Conservation (phyloP, 2,888 invertebrate species). For the Seira ritae region DNA sequence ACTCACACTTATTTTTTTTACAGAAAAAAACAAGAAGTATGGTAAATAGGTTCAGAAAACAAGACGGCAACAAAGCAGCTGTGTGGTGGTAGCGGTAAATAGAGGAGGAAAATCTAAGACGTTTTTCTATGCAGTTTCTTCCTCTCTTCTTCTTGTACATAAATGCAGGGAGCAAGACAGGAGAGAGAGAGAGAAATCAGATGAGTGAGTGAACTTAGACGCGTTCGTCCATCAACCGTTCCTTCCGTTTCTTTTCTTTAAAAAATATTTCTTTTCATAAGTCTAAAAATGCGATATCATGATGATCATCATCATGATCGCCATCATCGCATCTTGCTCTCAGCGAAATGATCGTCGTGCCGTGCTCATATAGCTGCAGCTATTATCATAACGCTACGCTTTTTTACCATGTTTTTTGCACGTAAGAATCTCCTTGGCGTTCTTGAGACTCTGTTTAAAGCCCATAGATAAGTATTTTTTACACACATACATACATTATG, state of each 20-base stretch:
- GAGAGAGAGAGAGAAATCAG: background rate
- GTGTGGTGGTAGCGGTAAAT: slow-evolving; percentile 49
- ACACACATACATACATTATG: no score
- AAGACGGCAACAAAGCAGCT: slow-evolving; percentile 26
- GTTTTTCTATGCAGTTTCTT: background rate
- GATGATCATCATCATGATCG: background rate
- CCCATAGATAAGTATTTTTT: background rate
- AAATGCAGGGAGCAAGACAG: background rate
- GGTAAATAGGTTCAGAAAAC: background rate
- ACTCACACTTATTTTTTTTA: background rate
- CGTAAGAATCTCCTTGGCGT: background rate
- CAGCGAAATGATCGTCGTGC: slow-evolving; percentile 4
- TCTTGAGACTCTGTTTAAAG: background rate
- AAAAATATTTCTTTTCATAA: slow-evolving; percentile 26
- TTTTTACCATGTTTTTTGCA: slow-evolving; percentile 5
- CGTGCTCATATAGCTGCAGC: background rate
- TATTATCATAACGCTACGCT: slow-evolving; percentile 13
- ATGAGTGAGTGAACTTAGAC: slow-evolving; percentile 51
- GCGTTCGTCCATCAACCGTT: slow-evolving; percentile 57
- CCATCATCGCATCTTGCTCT: no score
- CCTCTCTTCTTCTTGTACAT: background rate
- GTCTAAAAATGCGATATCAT: slow-evolving; percentile 19
- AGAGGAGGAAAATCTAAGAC: slow-evolving; percentile 37
- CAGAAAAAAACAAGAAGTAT: background rate
- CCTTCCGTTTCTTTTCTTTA: slow-evolving; percentile 38